Conservation (phyloP, 2,797 vertebrate genomes). For the Sarcophilus harrisii region DNA sequence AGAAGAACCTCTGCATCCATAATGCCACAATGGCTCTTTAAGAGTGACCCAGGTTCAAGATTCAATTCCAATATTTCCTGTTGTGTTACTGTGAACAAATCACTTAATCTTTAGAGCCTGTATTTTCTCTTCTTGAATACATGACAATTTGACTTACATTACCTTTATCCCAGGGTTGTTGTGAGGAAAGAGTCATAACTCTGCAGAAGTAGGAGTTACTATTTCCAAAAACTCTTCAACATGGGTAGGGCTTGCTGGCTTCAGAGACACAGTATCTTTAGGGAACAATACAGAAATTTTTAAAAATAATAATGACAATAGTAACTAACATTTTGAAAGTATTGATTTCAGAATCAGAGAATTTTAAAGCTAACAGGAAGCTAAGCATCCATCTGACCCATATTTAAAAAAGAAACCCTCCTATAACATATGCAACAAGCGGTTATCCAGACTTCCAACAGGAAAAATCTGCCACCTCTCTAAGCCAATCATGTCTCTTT, state of each 20-base stretch:
- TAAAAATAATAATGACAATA: background rate
- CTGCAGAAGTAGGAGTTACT: conserved; percentile 11
- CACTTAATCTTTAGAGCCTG: conserved; percentile 9
- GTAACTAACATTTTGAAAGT: background rate
- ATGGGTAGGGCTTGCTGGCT: conserved; percentile 51
- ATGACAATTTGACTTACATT: background rate
- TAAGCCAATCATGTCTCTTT: background rate
- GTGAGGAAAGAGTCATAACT: background rate
- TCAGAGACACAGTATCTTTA: conserved; percentile 38
- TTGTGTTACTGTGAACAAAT: background rate
- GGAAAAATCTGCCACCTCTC: background rate
- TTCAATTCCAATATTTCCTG: background rate
- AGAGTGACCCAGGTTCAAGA: background rate
- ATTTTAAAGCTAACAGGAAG: background rate
- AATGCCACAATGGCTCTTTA: background rate
- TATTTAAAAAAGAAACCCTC: background rate
- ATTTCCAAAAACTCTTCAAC: conserved; percentile 57
- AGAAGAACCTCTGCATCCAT: background rate
- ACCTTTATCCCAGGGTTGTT: background rate
- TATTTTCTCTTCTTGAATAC: conserved; percentile 35
- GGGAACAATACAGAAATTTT: conserved; percentile 30
- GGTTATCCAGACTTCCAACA: background rate
- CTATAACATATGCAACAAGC: background rate
- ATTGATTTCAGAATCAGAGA: background rate
- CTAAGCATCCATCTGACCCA: background rate